A percentile compares a stretch with the other conserved stretches of the same genome.
Conservation (phyloP, 2,113 vertebrate genomes). For the Nyctereutes procyonoides region DNA sequence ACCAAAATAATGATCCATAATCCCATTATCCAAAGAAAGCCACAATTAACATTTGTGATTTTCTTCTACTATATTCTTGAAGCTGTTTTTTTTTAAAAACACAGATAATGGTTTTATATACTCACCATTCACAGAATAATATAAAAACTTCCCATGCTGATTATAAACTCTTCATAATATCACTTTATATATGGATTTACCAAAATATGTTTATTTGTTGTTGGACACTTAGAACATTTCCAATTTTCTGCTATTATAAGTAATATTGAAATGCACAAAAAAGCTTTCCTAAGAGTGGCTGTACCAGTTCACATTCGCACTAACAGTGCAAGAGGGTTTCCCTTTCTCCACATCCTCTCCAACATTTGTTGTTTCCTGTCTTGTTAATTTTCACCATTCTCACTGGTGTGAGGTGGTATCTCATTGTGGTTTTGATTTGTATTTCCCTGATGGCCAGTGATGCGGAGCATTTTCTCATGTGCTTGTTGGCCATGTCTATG, state of each 20-base stretch:
- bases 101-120: neutral
- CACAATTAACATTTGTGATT: neutral
- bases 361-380: no score
- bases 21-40: neutral
- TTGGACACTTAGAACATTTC: neutral
- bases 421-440: no score
- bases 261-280: neutral
- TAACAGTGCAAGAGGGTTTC: no score
- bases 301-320: no score
- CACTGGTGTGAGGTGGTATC: no score
- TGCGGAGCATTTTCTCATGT: no score
- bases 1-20: neutral
- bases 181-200: neutral
- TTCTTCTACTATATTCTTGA: neutral
- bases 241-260: neutral
- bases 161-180: no score
- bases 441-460: no score
- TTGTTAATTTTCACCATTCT: no score
- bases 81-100: neutral
- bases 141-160: neutral
- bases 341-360: no score
- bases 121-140: neutral
- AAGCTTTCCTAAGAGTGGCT: neutral
- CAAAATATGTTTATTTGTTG: neutral
- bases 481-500: no score